Conservation (phyloP, 2,888 invertebrate species). For the Cacoxenus indagator region DNA sequence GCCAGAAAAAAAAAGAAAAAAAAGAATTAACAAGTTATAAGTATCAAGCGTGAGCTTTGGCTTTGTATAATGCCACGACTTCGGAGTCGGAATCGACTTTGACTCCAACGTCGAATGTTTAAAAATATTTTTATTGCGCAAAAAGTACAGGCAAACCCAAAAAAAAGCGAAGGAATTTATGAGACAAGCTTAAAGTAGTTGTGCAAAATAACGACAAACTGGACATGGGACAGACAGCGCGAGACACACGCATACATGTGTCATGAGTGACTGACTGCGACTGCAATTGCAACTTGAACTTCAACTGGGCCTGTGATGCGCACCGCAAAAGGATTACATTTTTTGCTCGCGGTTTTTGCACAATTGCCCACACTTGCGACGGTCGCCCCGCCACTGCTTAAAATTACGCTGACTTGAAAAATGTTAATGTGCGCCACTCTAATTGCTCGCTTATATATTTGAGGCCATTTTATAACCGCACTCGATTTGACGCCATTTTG, state of each 20-base stretch:
- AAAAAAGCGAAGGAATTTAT: constrained; percentile 42
- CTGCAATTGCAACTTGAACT: neutral
- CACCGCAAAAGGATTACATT: neutral
- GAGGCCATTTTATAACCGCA: neutral
- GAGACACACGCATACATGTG: constrained; percentile 9
- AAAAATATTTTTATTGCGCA: constrained; percentile 45
- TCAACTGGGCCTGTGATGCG: neutral
- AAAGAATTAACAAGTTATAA: constrained; percentile 19
- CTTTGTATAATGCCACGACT: constrained; percentile 4
- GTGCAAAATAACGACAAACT: constrained; percentile 28
- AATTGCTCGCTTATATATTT: neutral
- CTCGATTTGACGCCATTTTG: constrained; percentile 15
- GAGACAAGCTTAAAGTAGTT: constrained; percentile 42
- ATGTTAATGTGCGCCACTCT: constrained; percentile 7
- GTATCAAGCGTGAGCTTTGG: constrained; percentile 20
- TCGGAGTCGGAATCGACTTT: neutral
- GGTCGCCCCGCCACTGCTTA: too few relatives aligned
- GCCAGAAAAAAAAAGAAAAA: neutral
- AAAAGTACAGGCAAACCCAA: neutral
- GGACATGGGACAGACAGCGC: constrained; percentile 9
- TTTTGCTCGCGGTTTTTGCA: neutral
- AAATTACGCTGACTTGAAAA: constrained; percentile 1
- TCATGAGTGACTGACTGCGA: constrained; percentile 8
- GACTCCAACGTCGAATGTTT: constrained; percentile 12
- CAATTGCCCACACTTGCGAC: neutral